Conservation (phyloP, 2,113 vertebrate genomes). For the Poecilia latipinna region DNA sequence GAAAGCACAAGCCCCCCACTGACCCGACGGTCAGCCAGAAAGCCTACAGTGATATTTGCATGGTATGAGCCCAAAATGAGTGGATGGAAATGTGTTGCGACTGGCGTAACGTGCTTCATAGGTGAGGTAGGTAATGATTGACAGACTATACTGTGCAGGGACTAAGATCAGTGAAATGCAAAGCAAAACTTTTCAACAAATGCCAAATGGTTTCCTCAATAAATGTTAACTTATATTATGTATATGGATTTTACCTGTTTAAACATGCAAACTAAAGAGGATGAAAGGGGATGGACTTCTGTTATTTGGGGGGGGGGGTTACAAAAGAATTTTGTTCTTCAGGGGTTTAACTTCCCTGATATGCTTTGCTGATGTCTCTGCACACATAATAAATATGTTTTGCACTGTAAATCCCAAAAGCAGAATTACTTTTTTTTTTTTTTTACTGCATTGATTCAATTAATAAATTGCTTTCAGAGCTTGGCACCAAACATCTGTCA, state of each 20-base stretch:
- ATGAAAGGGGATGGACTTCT: too few relatives aligned
- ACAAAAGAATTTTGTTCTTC: background rate
- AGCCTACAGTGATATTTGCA: too few relatives aligned
- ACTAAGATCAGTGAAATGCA: background rate
- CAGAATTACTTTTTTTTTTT: background rate
- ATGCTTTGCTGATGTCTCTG: background rate
- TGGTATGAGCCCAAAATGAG: too few relatives aligned
- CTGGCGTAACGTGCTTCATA: background rate
- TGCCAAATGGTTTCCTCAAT: background rate
- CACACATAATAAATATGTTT: background rate
- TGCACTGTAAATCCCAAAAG: background rate
- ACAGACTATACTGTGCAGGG: background rate
- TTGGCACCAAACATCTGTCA: conserved; percentile 33
- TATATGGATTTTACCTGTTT: background rate
- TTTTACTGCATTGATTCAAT: conserved; percentile 10
- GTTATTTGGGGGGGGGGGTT: too few relatives aligned
- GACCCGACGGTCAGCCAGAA: too few relatives aligned
- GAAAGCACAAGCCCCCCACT: too few relatives aligned
- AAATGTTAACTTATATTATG: background rate
- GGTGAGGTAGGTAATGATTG: background rate
- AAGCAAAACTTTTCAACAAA: background rate
- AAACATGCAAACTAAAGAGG: too few relatives aligned
- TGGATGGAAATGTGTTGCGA: background rate
- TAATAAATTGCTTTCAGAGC: conserved; percentile 37
- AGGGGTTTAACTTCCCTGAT: background rate